Base-by-base conservation (phyloP, 2,888 invertebrate genomes). In the Atherix ibis region DNA sequence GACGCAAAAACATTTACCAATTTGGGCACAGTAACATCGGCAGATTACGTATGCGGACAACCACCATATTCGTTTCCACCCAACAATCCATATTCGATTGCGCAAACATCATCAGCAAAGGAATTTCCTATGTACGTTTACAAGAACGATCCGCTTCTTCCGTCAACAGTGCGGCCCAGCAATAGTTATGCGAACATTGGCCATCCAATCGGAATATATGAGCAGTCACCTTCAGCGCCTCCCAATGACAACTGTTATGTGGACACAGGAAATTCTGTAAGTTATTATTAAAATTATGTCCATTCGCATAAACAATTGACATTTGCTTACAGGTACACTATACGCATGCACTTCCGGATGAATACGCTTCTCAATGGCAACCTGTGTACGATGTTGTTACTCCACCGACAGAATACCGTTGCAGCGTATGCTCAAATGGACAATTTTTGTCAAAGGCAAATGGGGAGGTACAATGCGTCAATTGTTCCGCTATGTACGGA, bases 1-100 rank as follows among this genome's bases (percentile, higher is more conserved):
- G 60, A 60, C 43, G 40, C 49, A 2, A 59, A 59, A 42, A 59
- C 59, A 0, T 59, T 58, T 34, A 58, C 58, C 9, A 59, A 59
- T 40, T 39, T 59, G 38, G 58, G 58, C 4, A 51, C 48, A 19
- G 49, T 15, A 25, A 34, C 22, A 13, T 6, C 28, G 4, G 8
- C 32, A 2, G 38, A 38, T 8, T 35, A 38, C 34, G 31, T 38
- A n/a, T 32, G 31, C 6, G 12, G 16, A 18, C 33, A 29, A 25
- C 18, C 30, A 4, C 16, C 18, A 2, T 25, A 37, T 26, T 19
- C 30, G 5, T 40, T 32, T 16, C 22, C 27, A 12, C 40, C 38
- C 9, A 26, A 29, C 16, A 36, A 32, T n/a, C 14, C 28, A 3
- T 40, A 37, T 10, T 31, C 37, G 2, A 19, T 40, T 43, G 45